These are phyloP conservation scores for Coluber constrictor DNA, from an alignment of 2,797 vertebrate genomes.

Conservation along the genomic window DNA sequence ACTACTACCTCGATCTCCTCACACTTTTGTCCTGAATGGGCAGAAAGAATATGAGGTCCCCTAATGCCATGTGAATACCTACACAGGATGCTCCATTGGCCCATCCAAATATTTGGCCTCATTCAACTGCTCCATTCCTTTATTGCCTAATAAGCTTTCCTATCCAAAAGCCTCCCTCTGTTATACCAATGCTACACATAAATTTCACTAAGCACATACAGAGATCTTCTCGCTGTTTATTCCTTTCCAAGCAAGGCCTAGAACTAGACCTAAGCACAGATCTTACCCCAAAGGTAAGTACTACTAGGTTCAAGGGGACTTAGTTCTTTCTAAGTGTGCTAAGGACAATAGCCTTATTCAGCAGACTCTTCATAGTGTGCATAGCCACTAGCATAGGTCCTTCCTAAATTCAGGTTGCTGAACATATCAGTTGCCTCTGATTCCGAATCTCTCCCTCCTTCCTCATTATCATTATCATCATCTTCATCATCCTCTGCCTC, in stretches of 20 bases:
- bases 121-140: constrained; percentile 16
- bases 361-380: constrained; percentile 77
- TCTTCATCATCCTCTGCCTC: constrained; percentile 81
- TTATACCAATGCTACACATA: constrained; percentile 25
- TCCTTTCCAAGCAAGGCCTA: constrained; percentile 1
- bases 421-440: constrained; percentile 72
- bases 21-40: constrained; percentile 2
- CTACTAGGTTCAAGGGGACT: not conserved
- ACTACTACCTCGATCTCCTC: constrained; percentile 39
- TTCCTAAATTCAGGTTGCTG: constrained; percentile 80
- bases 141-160: constrained; percentile 24
- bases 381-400: constrained; percentile 80
- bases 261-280: not conserved
- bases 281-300: not conserved
- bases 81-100: not conserved
- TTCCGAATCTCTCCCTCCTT: constrained; percentile 79
- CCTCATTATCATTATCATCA: constrained; percentile 78
- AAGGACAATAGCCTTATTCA: constrained; percentile 48
- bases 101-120: constrained; percentile 25
- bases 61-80: constrained; percentile 17
- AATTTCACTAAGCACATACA: constrained; percentile 5
- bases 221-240: not conserved
- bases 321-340: not conserved
- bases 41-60: constrained; percentile 25
- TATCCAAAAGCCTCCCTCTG: constrained; percentile 25